Percentiles rank a stretch among this genome's conserved stretches.
phyloP scores from a whole-genome alignment of 2,113 vertebrate genomes.

The Solenodon paradoxus region DNA sequence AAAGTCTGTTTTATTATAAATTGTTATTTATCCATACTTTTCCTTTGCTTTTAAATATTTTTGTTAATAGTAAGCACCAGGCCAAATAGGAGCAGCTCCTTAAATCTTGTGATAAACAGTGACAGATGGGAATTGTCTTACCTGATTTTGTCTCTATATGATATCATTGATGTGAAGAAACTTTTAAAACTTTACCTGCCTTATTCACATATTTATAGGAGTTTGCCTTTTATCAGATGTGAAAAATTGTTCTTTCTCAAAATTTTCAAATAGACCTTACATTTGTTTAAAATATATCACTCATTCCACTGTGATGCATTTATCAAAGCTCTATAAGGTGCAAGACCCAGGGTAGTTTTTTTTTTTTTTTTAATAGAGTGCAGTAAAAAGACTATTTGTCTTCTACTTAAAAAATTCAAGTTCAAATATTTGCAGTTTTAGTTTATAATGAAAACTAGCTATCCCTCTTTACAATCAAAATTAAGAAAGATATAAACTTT shows the following conservation, averaged over 20 bases:
- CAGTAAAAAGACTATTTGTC: neutral
- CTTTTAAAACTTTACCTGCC: neutral
- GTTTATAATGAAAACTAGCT: neutral
- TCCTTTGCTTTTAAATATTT: neutral
- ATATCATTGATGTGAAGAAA: neutral
- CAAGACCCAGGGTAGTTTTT: neutral
- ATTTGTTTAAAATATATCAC: neutral
- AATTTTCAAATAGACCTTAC: neutral
- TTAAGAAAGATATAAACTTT: neutral
- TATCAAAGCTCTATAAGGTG: neutral
- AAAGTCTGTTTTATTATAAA: conserved; percentile 22
- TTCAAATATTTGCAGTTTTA: neutral
- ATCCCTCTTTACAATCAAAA: neutral
- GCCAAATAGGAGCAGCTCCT: neutral
- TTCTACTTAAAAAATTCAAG: neutral
- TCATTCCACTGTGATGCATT: neutral
- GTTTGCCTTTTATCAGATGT: neutral
- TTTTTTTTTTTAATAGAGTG: neutral
- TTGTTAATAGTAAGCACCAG: neutral
- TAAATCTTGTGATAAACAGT: neutral
- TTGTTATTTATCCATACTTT: neutral
- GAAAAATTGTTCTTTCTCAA: neutral
- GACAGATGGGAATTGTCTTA: neutral
- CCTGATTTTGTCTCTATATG: neutral
- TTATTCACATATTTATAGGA: neutral